Evolutionary conservation across 2,797 vertebrate species (phyloP).

Genomic region (Cryptoblepharus egeriae): DNA sequence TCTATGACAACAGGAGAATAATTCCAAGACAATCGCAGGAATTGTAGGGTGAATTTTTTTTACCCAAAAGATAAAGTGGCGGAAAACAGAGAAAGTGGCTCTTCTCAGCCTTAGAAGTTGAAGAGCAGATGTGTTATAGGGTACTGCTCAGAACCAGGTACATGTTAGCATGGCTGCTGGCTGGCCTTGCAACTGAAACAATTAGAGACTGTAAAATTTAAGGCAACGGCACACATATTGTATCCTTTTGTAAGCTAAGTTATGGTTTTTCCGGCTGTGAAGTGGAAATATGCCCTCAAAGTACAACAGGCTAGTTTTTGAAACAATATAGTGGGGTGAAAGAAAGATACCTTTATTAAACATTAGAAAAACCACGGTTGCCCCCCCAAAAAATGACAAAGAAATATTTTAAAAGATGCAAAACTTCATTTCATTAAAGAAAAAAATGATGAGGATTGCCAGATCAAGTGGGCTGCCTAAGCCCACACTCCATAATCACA

Average conservation of each 20-base stretch:
- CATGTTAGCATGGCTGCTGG: background rate
- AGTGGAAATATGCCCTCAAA: background rate
- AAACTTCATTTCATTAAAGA: slow-evolving; percentile 44
- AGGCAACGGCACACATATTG: background rate
- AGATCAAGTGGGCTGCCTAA: slow-evolving; percentile 50
- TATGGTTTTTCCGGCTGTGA: background rate
- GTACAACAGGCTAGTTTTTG: background rate
- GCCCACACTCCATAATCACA: slow-evolving; percentile 53
- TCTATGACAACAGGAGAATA: slow-evolving; percentile 33
- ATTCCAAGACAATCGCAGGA: background rate
- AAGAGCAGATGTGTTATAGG: background rate
- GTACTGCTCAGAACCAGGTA: background rate
- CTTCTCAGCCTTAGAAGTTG: background rate
- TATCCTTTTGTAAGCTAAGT: background rate
- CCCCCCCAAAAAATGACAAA: slow-evolving; percentile 46
- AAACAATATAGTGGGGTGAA: too few relatives aligned
- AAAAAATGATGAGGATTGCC: slow-evolving; percentile 10
- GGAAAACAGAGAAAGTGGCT: background rate
- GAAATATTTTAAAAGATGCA: slow-evolving; percentile 17
- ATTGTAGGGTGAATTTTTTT: slow-evolving; percentile 6
- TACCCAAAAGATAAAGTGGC: background rate
- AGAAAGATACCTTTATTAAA: background rate
- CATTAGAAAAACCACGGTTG: background rate
- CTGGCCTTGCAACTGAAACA: background rate
- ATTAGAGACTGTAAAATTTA: background rate